Conservation (phyloP, 2,797 vertebrate species). For the Podarcis lilfordi region DNA sequence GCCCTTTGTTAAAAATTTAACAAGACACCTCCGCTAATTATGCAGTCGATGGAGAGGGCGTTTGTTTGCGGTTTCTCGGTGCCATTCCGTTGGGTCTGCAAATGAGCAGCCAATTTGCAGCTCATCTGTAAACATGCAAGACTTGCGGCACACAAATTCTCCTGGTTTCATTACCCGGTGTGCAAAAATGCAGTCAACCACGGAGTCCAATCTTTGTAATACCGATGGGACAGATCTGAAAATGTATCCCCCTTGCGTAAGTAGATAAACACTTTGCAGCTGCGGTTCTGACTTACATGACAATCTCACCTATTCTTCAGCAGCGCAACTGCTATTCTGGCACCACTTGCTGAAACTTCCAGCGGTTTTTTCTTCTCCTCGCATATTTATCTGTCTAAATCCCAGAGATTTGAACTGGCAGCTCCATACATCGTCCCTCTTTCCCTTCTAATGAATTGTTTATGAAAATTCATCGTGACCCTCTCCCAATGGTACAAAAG, state of each 20-base stretch:
- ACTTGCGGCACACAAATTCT: not conserved
- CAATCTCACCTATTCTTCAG: constrained; percentile 50
- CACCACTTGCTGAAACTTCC: constrained; percentile 33
- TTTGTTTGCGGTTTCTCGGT: not conserved
- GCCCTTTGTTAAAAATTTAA: not conserved
- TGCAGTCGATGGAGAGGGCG: not conserved
- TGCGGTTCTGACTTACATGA: constrained; percentile 62
- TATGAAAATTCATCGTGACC: not conserved
- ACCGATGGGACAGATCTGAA: constrained; percentile 51
- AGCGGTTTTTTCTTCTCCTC: not conserved
- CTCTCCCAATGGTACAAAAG: not conserved
- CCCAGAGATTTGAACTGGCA: not conserved
- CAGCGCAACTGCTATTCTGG: constrained; percentile 57
- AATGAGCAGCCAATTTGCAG: constrained; percentile 29
- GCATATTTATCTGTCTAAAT: constrained; percentile 18
- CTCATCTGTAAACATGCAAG: constrained; percentile 41
- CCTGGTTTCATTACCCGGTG: constrained; percentile 34
- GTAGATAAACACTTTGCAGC: constrained; percentile 51
- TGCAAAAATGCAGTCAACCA: constrained; percentile 40
- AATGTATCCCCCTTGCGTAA: constrained; percentile 57
- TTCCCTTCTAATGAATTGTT: not conserved
- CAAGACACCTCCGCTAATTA: not conserved
- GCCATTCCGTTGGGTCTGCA: not conserved
- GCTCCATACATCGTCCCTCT: not conserved
- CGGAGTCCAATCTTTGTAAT: constrained; percentile 44